phyloP scores from a whole-genome alignment of 1,140 invertebrate species.

The Bombus superbus region DNA sequence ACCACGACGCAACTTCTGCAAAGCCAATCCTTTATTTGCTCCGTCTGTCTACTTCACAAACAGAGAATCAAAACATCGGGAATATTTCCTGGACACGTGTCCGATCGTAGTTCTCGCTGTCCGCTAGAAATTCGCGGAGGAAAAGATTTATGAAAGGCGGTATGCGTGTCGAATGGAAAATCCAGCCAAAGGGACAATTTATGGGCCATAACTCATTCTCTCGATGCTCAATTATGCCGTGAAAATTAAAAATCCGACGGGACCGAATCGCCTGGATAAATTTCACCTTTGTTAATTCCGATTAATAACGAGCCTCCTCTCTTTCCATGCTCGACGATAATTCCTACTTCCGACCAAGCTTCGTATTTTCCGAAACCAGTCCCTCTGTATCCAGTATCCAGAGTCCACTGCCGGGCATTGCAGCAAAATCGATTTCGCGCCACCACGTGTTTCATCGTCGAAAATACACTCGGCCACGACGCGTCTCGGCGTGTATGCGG shows the following conservation, averaged over 20 bases:
- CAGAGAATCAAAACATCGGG: neutral
- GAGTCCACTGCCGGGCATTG: neutral
- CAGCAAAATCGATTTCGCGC: slow-evolving; percentile 14
- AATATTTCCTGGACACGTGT: neutral
- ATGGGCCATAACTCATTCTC: slow-evolving; percentile 23
- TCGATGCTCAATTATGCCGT: slow-evolving; percentile 22
- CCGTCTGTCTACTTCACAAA: neutral
- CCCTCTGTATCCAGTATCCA: neutral
- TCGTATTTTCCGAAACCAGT: neutral
- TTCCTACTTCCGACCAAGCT: neutral
- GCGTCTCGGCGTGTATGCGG: neutral
- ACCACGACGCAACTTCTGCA: slow-evolving; percentile 5
- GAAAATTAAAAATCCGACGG: slow-evolving; percentile 26
- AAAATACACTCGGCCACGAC: neutral
- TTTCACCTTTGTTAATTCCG: slow-evolving; percentile 22
- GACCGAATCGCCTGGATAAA: slow-evolving; percentile 3
- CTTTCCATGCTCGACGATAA: too few species aligned
- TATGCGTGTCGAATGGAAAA: slow-evolving; percentile 32
- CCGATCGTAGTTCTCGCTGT: too few species aligned
- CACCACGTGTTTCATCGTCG: neutral
- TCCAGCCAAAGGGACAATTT: slow-evolving; percentile 1
- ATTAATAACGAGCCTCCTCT: slow-evolving; percentile 14
- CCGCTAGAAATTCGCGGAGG: neutral
- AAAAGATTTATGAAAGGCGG: slow-evolving; percentile 28
- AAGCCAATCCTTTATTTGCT: neutral